Conservation (phyloP, 2,888 invertebrate genomes). For the Epirrhoe alternata region DNA sequence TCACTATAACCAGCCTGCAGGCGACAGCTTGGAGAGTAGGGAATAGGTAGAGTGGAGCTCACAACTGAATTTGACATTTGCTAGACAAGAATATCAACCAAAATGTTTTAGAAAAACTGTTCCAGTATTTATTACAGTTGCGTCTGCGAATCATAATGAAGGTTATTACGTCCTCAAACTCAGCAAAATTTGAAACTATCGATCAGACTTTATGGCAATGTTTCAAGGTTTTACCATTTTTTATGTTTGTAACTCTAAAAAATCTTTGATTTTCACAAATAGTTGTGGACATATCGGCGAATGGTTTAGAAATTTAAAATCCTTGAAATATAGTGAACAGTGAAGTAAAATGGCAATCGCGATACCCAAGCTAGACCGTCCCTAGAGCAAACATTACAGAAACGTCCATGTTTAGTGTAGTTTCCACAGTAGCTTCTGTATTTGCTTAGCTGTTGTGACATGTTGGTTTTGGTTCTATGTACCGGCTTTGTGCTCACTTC, state of each 20-base stretch:
- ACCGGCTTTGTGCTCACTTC: constrained; percentile 1
- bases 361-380: neutral
- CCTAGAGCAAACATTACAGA: constrained; percentile 21
- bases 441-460: constrained; percentile 14
- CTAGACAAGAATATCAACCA: too few relatives aligned
- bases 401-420: constrained; percentile 22
- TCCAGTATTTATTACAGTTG: neutral
- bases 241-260: too few relatives aligned
- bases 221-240: neutral
- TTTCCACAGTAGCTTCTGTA: constrained; percentile 10
- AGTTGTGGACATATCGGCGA: too few relatives aligned
- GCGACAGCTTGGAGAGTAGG: constrained; percentile 25
- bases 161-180: neutral
- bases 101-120: too few relatives aligned
- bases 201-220: neutral
- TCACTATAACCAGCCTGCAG: constrained; percentile 25
- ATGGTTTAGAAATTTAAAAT: neutral
- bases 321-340: neutral
- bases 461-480: constrained; percentile 5
- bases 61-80: constrained; percentile 2
- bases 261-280: too few relatives aligned
- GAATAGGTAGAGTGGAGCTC: constrained; percentile 18
- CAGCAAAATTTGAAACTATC: neutral
- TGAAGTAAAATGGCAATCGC: neutral
- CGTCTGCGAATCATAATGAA: neutral